Conservation (phyloP, 2,888 invertebrate genomes). For the Lasioglossum vierecki region DNA sequence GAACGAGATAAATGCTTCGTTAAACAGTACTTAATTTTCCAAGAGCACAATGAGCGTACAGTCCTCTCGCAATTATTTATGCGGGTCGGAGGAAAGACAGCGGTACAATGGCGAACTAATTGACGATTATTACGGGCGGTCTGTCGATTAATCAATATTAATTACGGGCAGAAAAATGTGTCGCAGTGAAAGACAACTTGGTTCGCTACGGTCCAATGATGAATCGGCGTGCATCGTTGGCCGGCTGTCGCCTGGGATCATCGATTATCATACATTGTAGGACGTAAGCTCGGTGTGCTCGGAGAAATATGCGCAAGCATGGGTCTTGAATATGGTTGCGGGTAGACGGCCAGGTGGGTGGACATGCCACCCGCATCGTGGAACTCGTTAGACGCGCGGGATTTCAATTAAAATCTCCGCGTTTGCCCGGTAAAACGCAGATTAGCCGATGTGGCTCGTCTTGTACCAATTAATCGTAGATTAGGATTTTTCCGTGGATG, state of each 20-base stretch:
- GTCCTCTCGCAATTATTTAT: slow-evolving; percentile 41
- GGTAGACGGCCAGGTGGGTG: slow-evolving; percentile 66
- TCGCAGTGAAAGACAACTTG: slow-evolving; percentile 46
- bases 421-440: slow-evolving; percentile 52
- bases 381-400: slow-evolving; percentile 71
- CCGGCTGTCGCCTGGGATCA: slow-evolving; percentile 62
- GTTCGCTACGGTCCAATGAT: slow-evolving; percentile 28
- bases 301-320: slow-evolving; percentile 58
- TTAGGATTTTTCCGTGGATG: slow-evolving; percentile 51
- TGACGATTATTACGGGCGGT: slow-evolving; percentile 38
- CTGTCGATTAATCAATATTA: slow-evolving; percentile 51
- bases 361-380: slow-evolving; percentile 74
- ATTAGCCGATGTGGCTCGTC: slow-evolving; percentile 59
- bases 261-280: slow-evolving; percentile 68
- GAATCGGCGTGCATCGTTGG: slow-evolving; percentile 47
- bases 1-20: not conserved
- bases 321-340: slow-evolving; percentile 38
- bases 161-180: slow-evolving; percentile 27
- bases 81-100: slow-evolving; percentile 16
- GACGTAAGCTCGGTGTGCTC: slow-evolving; percentile 38
- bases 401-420: slow-evolving; percentile 73
- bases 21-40: not conserved
- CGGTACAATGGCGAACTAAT: slow-evolving; percentile 43
- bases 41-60: not conserved
- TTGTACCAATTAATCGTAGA: slow-evolving; percentile 70